These are phyloP conservation scores for Axis porcinus DNA, from an alignment of 2,113 vertebrate genomes.

Conservation along the genomic window DNA sequence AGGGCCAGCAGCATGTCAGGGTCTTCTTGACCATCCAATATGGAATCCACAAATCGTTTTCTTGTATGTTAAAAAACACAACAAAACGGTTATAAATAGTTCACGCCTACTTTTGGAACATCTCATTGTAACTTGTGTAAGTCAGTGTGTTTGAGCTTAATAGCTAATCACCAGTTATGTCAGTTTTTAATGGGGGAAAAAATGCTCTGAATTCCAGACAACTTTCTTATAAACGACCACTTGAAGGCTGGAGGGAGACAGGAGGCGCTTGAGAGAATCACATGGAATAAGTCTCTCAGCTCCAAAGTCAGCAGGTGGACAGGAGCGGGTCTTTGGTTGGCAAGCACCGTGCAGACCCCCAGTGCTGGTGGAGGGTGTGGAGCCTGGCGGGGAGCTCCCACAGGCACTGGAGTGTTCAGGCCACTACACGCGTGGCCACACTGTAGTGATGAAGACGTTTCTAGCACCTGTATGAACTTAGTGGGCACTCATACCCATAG, in stretches of 20 bases:
- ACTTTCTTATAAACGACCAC: neutral
- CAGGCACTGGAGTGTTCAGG: neutral
- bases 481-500: neutral
- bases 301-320: neutral
- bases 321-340: neutral
- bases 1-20: neutral
- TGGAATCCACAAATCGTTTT: neutral
- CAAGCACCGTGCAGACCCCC: neutral
- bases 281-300: neutral
- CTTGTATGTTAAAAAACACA: neutral
- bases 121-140: neutral
- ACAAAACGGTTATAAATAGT: neutral
- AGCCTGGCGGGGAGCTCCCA: neutral
- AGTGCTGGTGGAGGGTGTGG: neutral
- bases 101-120: neutral
- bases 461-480: neutral
- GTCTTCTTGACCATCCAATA: neutral
- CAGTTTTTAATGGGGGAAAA: neutral
- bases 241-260: neutral
- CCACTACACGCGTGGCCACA: neutral
- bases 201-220: neutral
- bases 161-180: neutral
- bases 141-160: neutral
- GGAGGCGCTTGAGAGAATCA: neutral
- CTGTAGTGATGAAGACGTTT: neutral